A percentile compares a stretch with the other conserved stretches of the same genome.
phyloP scores from a whole-genome alignment of 2,113 vertebrate genomes.

The Neotoma lepida region DNA sequence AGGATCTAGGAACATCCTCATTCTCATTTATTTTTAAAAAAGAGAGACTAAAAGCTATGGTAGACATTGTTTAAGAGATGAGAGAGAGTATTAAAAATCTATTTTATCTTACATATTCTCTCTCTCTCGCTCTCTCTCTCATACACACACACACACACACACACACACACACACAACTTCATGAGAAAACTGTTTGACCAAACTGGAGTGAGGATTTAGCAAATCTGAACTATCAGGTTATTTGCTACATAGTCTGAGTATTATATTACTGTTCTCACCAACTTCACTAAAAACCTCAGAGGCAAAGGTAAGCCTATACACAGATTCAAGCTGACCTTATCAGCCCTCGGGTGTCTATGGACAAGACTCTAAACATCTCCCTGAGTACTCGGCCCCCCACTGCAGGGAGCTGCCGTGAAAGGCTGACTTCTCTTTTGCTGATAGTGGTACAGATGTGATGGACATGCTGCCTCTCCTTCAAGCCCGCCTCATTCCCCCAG shows the following conservation, averaged over 20 bases:
- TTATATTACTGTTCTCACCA: background rate
- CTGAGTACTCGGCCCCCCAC: background rate
- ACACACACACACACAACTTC: background rate
- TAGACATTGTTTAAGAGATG: background rate
- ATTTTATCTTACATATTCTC: background rate
- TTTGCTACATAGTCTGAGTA: background rate
- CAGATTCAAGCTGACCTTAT: background rate
- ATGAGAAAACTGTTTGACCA: background rate
- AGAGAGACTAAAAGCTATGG: background rate
- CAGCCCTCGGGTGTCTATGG: background rate
- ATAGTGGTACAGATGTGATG: constrained; percentile 51
- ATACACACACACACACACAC: background rate
- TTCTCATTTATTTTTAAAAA: background rate
- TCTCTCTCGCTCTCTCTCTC: no score
- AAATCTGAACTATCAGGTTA: background rate
- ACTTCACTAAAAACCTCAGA: constrained; percentile 38
- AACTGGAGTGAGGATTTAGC: background rate
- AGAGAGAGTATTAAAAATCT: constrained; percentile 12
- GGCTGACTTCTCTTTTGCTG: constrained; percentile 49
- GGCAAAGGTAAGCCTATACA: constrained; percentile 26
- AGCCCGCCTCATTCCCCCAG: constrained; percentile 29
- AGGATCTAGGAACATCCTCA: background rate
- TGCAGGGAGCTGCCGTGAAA: background rate
- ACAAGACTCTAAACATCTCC: background rate
- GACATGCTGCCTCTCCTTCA: constrained; percentile 66